Evolutionary conservation across 2,797 vertebrate genomes (phyloP), one percentile per base, ranked within the genome.

Genomic region (Oreochromis grahami): DNA sequence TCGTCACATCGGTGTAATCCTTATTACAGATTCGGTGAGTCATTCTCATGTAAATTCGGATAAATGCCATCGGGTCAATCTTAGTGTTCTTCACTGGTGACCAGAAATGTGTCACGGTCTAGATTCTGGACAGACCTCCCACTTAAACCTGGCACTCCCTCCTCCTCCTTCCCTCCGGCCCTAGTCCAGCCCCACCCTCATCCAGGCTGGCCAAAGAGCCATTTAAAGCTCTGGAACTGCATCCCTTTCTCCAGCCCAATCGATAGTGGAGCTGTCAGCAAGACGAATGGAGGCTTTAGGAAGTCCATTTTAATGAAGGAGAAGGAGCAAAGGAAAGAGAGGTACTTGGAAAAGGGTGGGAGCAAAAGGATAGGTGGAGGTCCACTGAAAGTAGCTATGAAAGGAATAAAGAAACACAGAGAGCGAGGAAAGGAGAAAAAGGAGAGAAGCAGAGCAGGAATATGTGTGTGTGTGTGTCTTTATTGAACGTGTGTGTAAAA

Each of bases 291-390:
- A 94, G 93, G 95, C 94, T 96, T 96, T 94, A 95, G 95, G 95
- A 96, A 96, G 96, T 96, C 95, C 96, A 96, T 96, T 96, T 96
- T 96, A 96, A 96, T 96, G 95, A 95, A 94, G 92, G 95, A 89
- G 91, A 91, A 91, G 85, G 86, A 92, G 86, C 83, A 17, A 86
- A 86, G 84, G 88, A 93, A 93, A 91, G 92, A 92, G 92, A 91
- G 88, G 89, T 88, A 86, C 87, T 91, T 87, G 86, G 85, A 87
- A 55, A 84, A 79, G 29, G 36, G 79, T 52, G 79, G 63, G 45
- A 82, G 76, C 38, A 51, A 84, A 86, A 78, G 72, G 74, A 89
- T 45, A 82, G 80, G 76, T 86, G 79, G 60, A 88, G 80, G 82
- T 80, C 85, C 77, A 80, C 56, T 52, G 81, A 78, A 80, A 79